Evolutionary conservation across 1,140 invertebrate species (phyloP).

Genomic region (Philotrypesis tridentata): DNA sequence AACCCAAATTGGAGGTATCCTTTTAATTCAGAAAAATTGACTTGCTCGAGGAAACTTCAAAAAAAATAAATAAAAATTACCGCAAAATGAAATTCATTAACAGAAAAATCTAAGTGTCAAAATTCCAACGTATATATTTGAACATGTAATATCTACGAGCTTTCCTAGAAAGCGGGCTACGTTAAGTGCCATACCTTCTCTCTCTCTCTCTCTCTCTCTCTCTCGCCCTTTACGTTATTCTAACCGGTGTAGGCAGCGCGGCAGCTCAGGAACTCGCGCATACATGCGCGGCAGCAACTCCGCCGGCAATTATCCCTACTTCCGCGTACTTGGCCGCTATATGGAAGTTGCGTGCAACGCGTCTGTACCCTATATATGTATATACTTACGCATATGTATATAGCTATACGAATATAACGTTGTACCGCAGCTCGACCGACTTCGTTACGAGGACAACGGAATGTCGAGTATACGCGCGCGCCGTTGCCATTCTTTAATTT

Average conservation of each 20-base stretch:
- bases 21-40: too few species aligned
- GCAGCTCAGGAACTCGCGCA: conserved; percentile 36
- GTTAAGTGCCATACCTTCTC: not conserved
- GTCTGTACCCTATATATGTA: not conserved
- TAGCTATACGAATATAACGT: not conserved
- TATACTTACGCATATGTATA: not conserved
- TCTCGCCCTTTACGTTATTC: conserved; percentile 38
- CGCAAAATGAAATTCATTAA: too few species aligned
- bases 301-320: conserved; percentile 50
- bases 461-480: conserved; percentile 33
- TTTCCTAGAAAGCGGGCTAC: conserved; percentile 29
- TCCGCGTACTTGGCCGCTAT: conserved; percentile 5
- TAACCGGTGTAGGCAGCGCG: not conserved
- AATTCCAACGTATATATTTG: too few species aligned
- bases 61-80: too few species aligned
- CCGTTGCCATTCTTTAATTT: conserved; percentile 42
- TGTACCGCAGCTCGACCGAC: conserved; percentile 24
- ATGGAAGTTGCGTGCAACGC: not conserved
- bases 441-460: conserved; percentile 45
- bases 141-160: conserved; percentile 11
- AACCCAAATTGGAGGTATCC: too few species aligned
- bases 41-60: too few species aligned
- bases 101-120: too few species aligned
- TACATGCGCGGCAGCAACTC: not conserved
- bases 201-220: not conserved